phyloP scores from a whole-genome alignment of 2,113 vertebrate genomes.

The Anser cygnoides region DNA sequence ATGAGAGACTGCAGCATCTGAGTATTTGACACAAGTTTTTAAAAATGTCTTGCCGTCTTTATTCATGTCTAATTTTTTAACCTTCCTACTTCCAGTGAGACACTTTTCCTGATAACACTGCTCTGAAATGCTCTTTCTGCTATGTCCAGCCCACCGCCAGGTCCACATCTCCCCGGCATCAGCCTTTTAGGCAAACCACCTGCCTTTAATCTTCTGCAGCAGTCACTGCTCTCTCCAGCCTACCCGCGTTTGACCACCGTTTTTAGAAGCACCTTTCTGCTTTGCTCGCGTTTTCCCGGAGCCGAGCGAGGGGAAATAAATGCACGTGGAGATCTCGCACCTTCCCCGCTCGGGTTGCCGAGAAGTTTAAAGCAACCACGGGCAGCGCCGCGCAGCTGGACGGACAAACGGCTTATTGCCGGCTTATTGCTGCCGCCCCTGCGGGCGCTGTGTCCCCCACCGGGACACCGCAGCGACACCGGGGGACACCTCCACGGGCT shows the following conservation, averaged over 20 bases:
- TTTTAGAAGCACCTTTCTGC: not conserved
- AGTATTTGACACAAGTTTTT: not conserved
- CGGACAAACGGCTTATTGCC: fast-evolving
- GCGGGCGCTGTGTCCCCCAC: fast-evolving
- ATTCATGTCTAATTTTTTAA: not conserved
- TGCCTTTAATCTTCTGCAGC: not conserved
- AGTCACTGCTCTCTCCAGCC: not conserved
- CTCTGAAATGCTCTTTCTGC: not conserved
- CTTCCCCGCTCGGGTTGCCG: not conserved
- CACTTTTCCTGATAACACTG: not conserved
- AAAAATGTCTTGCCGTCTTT: not conserved
- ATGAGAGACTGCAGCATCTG: not conserved
- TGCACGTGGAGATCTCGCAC: not conserved
- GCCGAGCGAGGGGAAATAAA: not conserved
- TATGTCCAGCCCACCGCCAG: not conserved
- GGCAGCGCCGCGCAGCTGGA: not conserved
- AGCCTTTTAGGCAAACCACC: not conserved
- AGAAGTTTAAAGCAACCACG: not conserved
- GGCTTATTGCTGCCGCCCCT: not conserved
- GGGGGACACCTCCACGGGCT: no score
- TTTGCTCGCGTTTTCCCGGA: not conserved
- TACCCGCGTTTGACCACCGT: not conserved
- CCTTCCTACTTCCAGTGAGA: not conserved
- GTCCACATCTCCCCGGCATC: not conserved
- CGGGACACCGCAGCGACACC: not conserved